A percentile compares a stretch with the other conserved stretches of the same genome.
These are phyloP conservation scores for Pristionchus maxplancki DNA, from an alignment of 2,888 invertebrate genomes.

Conservation along the genomic window DNA sequence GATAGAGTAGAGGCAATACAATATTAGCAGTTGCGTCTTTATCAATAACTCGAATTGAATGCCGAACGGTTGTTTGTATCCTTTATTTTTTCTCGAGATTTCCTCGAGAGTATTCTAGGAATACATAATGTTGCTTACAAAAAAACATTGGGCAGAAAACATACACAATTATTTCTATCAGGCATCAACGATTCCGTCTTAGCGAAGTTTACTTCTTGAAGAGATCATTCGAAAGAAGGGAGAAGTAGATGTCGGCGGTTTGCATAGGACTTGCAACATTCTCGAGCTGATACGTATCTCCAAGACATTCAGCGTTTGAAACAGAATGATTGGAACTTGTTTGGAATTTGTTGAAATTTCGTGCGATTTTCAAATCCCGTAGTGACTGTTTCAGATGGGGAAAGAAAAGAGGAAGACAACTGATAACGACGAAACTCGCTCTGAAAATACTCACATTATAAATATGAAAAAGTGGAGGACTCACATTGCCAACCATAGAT, in stretches of 20 bases:
- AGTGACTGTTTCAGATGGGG: not conserved
- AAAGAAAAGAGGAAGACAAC: not conserved
- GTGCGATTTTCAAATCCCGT: not conserved
- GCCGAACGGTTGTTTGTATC: no score
- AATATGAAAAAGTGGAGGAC: not conserved
- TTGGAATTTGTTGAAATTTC: not conserved
- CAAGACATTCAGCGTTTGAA: not conserved
- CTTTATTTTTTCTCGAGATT: no score
- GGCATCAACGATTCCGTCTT: no score
- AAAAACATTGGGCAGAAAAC: no score
- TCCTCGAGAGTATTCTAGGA: no score
- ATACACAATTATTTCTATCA: no score
- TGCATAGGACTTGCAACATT: not conserved
- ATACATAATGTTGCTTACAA: no score
- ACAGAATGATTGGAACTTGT: not conserved
- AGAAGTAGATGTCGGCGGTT: not conserved
- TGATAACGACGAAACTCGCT: not conserved
- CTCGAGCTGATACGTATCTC: not conserved
- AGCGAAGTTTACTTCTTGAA: no score
- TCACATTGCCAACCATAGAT: not conserved
- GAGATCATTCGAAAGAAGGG: not conserved
- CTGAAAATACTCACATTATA: not conserved
- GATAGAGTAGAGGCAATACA: no score
- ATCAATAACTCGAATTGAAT: no score
- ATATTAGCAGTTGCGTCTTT: no score